Conservation (phyloP, 2,888 invertebrate species). For the Ectropis crepuscularia region DNA sequence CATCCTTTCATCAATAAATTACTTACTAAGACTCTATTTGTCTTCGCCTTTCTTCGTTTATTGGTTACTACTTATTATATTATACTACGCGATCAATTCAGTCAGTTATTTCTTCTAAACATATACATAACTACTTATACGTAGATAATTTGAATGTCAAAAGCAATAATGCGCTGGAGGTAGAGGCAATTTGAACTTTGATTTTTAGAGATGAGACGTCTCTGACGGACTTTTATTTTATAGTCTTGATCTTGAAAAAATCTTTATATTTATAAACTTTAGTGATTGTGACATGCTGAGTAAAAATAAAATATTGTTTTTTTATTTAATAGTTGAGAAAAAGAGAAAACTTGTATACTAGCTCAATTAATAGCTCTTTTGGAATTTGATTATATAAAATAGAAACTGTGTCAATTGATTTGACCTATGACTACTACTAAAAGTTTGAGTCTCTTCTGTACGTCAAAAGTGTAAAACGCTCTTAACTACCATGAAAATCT, state of each 20-base stretch:
- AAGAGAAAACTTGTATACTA: too few relatives aligned
- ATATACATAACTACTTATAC: conserved; percentile 32
- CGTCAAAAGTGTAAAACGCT: too few relatives aligned
- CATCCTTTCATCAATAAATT: conserved; percentile 5
- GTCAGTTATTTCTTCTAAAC: conserved; percentile 40
- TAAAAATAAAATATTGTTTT: too few relatives aligned
- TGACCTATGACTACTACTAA: too few relatives aligned
- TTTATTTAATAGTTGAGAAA: too few relatives aligned
- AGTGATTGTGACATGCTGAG: too few relatives aligned
- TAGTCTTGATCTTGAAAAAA: conserved; percentile 2
- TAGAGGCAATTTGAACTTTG: conserved; percentile 37
- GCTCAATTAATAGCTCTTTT: too few relatives aligned
- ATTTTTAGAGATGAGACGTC: conserved; percentile 25
- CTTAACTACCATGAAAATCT: too few relatives aligned
- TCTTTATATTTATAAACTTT: conserved; percentile 11
- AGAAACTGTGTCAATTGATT: too few relatives aligned
- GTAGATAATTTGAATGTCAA: conserved; percentile 45
- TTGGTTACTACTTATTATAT: conserved; percentile 34
- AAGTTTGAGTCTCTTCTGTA: too few relatives aligned
- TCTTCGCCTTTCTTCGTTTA: conserved; percentile 24
- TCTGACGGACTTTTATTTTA: neutral
- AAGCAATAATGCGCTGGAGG: conserved; percentile 38
- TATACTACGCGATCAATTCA: conserved; percentile 34
- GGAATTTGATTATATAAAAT: too few relatives aligned
- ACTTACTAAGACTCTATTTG: conserved; percentile 17